Conservation (phyloP, 1,140 invertebrate species). For the Xylocopa sonorina region DNA sequence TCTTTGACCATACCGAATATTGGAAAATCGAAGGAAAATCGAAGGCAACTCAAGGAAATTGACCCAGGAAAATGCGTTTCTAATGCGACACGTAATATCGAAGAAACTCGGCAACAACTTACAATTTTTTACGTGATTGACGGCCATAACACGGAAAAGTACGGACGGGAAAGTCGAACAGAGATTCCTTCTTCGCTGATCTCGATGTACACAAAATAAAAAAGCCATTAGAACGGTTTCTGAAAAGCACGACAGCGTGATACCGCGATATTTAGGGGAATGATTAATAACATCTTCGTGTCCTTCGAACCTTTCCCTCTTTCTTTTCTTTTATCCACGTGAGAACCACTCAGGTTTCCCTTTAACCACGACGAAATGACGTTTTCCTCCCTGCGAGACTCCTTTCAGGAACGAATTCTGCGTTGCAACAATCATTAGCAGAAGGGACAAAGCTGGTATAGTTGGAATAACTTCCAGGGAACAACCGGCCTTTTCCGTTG, state of each 20-base stretch:
- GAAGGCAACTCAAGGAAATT: background rate
- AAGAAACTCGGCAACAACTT: background rate
- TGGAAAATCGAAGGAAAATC: no score
- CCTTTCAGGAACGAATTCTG: background rate
- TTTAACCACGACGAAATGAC: background rate
- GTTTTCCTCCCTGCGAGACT: background rate
- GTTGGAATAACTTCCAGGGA: background rate
- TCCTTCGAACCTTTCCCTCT: background rate
- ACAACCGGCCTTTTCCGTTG: background rate
- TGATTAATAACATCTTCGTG: conserved; percentile 16
- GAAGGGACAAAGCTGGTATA: background rate
- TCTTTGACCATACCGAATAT: background rate
- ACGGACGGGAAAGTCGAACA: background rate
- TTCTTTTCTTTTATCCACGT: background rate
- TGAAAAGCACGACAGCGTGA: background rate
- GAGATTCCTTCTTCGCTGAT: background rate
- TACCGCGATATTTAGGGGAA: background rate
- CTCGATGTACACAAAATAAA: background rate
- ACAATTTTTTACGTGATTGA: conserved; percentile 1
- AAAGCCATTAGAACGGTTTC: background rate
- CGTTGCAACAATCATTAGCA: background rate
- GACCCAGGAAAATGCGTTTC: background rate
- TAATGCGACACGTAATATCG: background rate
- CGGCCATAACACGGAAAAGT: background rate
- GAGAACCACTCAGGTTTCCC: background rate